phyloP scores from a whole-genome alignment of 2,888 invertebrate species.

The Callinectes sapidus region DNA sequence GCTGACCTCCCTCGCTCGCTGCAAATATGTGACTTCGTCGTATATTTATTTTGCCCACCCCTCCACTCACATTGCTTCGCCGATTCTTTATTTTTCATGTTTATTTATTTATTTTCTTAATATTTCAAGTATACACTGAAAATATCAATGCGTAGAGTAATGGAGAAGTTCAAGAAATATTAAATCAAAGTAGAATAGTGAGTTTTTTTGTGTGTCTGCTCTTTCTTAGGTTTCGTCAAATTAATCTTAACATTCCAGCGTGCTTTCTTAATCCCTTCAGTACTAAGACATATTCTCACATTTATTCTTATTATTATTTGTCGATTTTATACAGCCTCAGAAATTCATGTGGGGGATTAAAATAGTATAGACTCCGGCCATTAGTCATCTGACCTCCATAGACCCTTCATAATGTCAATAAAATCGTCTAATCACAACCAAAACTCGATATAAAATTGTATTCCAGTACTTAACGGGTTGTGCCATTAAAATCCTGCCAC shows the following conservation, averaged over 20 bases:
- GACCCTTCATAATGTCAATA: too few species aligned
- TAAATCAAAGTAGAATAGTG: neutral
- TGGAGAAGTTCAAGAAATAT: neutral
- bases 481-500: neutral
- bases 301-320: too few species aligned
- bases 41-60: neutral
- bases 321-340: too few species aligned
- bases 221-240: neutral
- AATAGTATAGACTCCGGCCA: too few species aligned
- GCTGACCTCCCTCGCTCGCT: neutral
- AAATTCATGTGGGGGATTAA: too few species aligned
- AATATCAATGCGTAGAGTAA: neutral
- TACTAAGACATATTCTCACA: too few species aligned
- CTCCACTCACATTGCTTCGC: neutral
- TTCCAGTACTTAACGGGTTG: too few species aligned
- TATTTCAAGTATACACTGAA: neutral
- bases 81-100: neutral
- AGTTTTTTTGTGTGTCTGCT: neutral
- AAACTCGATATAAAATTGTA: too few species aligned
- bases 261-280: too few species aligned
- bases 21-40: neutral
- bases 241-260: neutral
- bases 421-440: too few species aligned
- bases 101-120: neutral
- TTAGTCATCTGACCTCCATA: too few species aligned